Evolutionary conservation across 2,113 vertebrate genomes (phyloP), one percentile per base, ranked within the genome.

Genomic region (Malurus melanocephalus): DNA sequence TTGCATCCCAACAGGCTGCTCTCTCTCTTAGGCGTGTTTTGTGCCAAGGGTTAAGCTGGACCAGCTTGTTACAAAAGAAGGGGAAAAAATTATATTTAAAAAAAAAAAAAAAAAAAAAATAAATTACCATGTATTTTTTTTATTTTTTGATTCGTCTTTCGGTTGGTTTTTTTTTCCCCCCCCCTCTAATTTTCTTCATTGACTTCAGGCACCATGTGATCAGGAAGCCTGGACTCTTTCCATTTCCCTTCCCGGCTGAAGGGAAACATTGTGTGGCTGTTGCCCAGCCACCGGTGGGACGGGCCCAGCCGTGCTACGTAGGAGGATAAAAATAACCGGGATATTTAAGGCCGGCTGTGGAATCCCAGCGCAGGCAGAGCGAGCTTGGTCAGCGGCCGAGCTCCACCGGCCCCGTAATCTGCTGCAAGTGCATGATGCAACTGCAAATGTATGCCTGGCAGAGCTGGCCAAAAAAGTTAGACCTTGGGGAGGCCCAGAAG

Each of bases 281-380:
- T 94, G 95, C 93, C 68, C 64, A 81, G 96, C 94, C 92, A 95
- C 96, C 52, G 82, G 98, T 98, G 98, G 98, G 99, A 97, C 86
- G 98, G 98, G 96, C 95, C 94, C 95, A 24, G 57, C 92, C 1
- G 96, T 96, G 96, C 98, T 98, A 99, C 98, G 98, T 99, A 97
- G 97, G 87, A 97, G 96, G 98, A 98, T 99, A 99, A 99, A 99
- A 99, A 99, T 99, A 99, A 99, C 99, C 93, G 91, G 96, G 97
- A 99, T 99, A 99, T 99, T 99, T 99, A 99, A 99, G 98, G 98
- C 97, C 5, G 32, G 98, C 95, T 87, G 97, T 98, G 99, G 99
- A 99, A 99, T 99, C 99, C 99, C 99, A 97, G 97, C 64, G 55
- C 97, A 98, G 97, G 97, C 98, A 99, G 94, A 97, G 82, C 1